Evolutionary conservation across 2,888 invertebrate species (phyloP).

Genomic region (Helobdella robusta): DNA sequence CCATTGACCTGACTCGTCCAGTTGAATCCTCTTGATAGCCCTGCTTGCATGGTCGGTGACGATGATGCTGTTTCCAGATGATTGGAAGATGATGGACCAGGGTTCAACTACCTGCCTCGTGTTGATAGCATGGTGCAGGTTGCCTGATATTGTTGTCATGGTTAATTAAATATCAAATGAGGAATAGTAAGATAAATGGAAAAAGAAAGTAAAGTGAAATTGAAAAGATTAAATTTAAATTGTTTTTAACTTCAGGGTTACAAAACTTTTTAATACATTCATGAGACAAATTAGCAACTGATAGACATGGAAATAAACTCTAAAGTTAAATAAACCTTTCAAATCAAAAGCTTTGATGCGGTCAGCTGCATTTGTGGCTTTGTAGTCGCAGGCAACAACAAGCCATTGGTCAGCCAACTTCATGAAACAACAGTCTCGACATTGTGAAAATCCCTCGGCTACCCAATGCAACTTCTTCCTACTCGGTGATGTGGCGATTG

Average conservation of each 20-base stretch:
- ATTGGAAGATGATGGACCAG: slow-evolving; percentile 9
- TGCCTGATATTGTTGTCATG: not conserved
- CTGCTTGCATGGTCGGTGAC: slow-evolving; percentile 17
- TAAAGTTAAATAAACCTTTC: too few relatives aligned
- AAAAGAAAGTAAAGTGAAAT: too few relatives aligned
- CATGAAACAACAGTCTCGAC: slow-evolving; percentile 21
- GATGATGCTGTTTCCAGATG: slow-evolving; percentile 8
- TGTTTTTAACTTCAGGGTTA: too few relatives aligned
- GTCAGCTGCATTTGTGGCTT: slow-evolving; percentile 8
- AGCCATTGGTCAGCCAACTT: not conserved
- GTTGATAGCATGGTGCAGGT: slow-evolving; percentile 5
- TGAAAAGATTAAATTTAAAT: too few relatives aligned
- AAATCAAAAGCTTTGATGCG: slow-evolving; percentile 21
- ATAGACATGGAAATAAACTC: too few relatives aligned
- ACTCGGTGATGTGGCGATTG: not conserved
- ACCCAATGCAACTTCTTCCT: slow-evolving; percentile 22
- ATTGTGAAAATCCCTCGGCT: slow-evolving; percentile 17
- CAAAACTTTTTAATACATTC: too few relatives aligned
- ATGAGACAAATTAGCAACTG: too few relatives aligned
- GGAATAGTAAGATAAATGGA: too few relatives aligned
- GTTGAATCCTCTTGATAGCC: slow-evolving; percentile 16
- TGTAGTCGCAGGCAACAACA: slow-evolving; percentile 23
- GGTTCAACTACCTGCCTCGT: slow-evolving; percentile 18
- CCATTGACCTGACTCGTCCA: slow-evolving; percentile 11
- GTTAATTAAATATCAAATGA: too few relatives aligned